phyloP scores from a whole-genome alignment of 2,888 invertebrate species.

The Caenorhabditis plicata region DNA sequence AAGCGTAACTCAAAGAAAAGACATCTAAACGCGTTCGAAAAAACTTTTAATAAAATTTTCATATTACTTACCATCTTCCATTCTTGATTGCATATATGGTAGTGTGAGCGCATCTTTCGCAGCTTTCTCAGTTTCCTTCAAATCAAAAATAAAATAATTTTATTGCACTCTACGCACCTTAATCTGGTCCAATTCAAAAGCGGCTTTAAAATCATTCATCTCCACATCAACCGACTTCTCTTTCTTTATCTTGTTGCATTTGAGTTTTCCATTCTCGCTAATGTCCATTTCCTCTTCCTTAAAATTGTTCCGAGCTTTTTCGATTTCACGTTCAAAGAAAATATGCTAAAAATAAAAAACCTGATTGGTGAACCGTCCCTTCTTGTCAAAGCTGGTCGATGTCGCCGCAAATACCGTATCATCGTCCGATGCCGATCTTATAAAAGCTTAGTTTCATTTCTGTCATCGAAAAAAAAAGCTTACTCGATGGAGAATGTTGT shows the following conservation, averaged over 20 bases:
- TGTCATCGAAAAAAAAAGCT: too few relatives aligned
- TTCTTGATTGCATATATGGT: constrained; percentile 44
- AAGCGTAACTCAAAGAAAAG: background rate
- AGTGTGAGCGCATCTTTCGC: constrained; percentile 39
- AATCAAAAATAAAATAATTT: constrained; percentile 8
- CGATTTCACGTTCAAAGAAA: too few relatives aligned
- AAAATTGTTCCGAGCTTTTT: too few relatives aligned
- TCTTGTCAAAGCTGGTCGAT: constrained; percentile 24
- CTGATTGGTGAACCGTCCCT: constrained; percentile 7
- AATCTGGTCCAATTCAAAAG: background rate
- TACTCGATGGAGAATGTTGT: too few relatives aligned
- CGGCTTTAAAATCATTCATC: constrained; percentile 1
- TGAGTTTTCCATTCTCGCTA: background rate
- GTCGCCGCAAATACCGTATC: too few relatives aligned
- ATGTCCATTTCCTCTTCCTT: constrained; percentile 2
- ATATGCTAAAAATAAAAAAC: background rate
- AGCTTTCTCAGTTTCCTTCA: constrained; percentile 29
- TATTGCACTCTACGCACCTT: background rate
- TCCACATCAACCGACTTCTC: background rate
- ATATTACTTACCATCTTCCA: constrained; percentile 36
- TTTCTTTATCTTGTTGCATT: constrained; percentile 1
- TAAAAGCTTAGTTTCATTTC: too few relatives aligned
- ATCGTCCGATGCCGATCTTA: too few relatives aligned
- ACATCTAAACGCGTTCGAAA: background rate
- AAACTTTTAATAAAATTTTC: background rate